Percentiles rank a stretch among this genome's conserved stretches.
Evolutionary conservation across 1,140 invertebrate genomes (phyloP).

Genomic region (Ooceraea biroi): DNA sequence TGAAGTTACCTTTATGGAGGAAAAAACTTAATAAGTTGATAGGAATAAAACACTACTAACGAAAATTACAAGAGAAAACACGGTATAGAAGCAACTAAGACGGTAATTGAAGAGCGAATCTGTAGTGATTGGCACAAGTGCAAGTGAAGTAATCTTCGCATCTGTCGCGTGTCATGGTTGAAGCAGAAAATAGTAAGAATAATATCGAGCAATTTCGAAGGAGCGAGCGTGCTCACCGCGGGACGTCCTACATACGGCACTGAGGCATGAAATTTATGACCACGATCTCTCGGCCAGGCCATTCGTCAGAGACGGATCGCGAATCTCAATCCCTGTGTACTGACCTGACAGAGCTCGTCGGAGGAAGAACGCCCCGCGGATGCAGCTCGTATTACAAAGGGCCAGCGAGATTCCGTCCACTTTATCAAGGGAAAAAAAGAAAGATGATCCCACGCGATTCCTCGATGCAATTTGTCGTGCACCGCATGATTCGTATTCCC

Average conservation of each 20-base stretch:
- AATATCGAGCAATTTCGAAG: constrained; percentile 22
- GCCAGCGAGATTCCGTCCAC: constrained; percentile 52
- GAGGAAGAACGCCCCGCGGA: constrained; percentile 45
- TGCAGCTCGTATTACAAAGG: constrained; percentile 69
- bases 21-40: too few relatives aligned
- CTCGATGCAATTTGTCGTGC: constrained; percentile 59
- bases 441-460: constrained; percentile 13
- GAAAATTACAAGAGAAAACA: background rate
- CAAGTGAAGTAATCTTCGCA: background rate
- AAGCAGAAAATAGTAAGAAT: constrained; percentile 1
- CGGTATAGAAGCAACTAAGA: background rate
- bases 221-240: background rate
- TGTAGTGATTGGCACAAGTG: background rate
- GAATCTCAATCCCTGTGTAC: constrained; percentile 71
- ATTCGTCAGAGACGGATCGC: constrained; percentile 75
- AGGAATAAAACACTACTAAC: background rate
- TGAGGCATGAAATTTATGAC: constrained; percentile 69
- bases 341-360: constrained; percentile 54
- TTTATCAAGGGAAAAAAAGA: constrained; percentile 63
- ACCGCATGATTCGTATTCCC: background rate
- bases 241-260: constrained; percentile 42
- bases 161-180: background rate
- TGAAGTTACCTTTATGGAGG: too few relatives aligned
- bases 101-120: background rate
- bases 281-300: constrained; percentile 67